Evolutionary conservation across 2,797 vertebrate species (phyloP).

Genomic region (Melanotaenia trifasciata): DNA sequence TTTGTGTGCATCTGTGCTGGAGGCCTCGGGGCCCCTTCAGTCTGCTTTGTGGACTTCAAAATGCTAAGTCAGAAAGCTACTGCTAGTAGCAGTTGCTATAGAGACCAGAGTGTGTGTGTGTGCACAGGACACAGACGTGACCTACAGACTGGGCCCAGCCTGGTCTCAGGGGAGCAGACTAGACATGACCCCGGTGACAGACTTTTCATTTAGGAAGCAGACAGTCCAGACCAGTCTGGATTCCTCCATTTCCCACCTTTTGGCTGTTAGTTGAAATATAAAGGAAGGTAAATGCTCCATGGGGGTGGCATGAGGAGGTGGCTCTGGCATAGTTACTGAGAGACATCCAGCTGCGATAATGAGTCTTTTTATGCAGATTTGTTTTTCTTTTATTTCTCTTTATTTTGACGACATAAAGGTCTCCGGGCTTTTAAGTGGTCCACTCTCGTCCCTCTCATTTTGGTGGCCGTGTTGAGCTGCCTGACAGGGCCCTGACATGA

Average conservation of each 20-base stretch:
- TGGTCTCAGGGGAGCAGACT: conserved; percentile 84
- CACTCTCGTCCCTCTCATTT: conserved; percentile 48
- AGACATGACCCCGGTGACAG: conserved; percentile 85
- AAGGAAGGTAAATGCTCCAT: conserved; percentile 25
- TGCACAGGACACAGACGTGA: conserved; percentile 75
- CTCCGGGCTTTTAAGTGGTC: conserved; percentile 55
- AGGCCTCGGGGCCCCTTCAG: conserved; percentile 61
- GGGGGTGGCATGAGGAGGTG: conserved; percentile 12
- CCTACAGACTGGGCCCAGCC: conserved; percentile 75
- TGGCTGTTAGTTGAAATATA: conserved; percentile 41
- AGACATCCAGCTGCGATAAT: conserved; percentile 62
- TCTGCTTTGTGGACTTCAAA: conserved; percentile 50
- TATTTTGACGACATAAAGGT: conserved; percentile 51
- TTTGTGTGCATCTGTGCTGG: conserved; percentile 71
- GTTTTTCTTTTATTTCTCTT: not conserved
- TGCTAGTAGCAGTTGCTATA: conserved; percentile 74
- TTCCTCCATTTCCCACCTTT: not conserved
- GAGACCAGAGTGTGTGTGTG: conserved; percentile 58
- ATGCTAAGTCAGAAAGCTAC: conserved; percentile 39
- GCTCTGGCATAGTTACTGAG: conserved; percentile 17
- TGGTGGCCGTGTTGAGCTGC: conserved; percentile 51
- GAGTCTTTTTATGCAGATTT: conserved; percentile 35
- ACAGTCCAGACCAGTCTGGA: conserved; percentile 16
- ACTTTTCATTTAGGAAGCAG: conserved; percentile 66
- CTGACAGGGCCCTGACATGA: conserved; percentile 64